Evolutionary conservation across 2,113 vertebrate species (phyloP).

Genomic region (Chlamydotis undulata): DNA sequence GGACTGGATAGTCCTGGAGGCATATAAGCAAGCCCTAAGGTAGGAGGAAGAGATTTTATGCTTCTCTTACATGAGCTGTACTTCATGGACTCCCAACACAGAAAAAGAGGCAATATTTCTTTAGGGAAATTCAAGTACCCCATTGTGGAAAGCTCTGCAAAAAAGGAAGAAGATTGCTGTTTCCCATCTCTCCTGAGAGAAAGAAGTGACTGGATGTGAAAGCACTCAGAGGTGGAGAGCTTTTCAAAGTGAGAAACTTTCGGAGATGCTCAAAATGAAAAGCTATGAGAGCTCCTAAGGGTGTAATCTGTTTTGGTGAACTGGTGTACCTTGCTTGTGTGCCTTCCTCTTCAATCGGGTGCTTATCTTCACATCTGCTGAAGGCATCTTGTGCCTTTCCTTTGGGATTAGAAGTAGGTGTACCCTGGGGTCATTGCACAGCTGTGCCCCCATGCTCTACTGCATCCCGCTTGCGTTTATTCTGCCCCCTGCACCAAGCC

Average conservation of each 20-base stretch:
- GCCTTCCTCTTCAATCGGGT: background rate
- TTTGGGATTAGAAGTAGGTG: background rate
- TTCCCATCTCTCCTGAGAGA: background rate
- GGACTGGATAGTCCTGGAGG: background rate
- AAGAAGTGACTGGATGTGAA: background rate
- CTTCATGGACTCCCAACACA: accelerated
- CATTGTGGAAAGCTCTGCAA: background rate
- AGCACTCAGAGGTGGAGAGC: background rate
- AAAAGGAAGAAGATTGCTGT: background rate
- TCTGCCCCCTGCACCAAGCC: background rate
- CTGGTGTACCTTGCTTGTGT: background rate
- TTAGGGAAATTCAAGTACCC: background rate
- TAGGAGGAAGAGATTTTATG: background rate
- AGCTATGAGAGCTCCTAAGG: background rate
- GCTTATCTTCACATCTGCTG: background rate
- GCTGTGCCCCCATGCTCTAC: background rate
- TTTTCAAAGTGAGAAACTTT: background rate
- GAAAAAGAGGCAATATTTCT: background rate
- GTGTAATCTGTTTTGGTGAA: background rate
- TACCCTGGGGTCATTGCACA: background rate
- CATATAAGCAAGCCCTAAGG: background rate
- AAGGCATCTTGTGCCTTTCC: background rate
- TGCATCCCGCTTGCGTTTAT: background rate
- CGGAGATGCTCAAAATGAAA: background rate
- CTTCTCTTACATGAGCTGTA: background rate